These are phyloP conservation scores for Brachionus plicatilis DNA, from an alignment of 1,140 invertebrate genomes.

Conservation along the genomic window DNA sequence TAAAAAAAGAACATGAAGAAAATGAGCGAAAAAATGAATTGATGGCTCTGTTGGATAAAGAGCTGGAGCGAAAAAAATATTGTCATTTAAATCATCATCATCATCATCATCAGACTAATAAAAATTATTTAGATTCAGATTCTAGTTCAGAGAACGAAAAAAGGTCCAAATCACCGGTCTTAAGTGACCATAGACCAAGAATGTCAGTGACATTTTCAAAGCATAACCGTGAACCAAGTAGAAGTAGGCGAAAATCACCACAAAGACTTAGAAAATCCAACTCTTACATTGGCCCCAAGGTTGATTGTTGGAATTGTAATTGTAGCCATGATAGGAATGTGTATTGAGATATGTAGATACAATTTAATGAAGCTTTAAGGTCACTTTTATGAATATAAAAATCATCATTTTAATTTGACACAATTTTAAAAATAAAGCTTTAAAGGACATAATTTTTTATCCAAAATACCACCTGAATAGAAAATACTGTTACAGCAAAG, in stretches of 20 bases:
- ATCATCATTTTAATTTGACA: background rate
- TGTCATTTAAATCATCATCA: background rate
- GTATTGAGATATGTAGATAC: background rate
- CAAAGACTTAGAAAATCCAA: background rate
- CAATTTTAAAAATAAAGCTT: background rate
- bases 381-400: background rate
- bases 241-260: background rate
- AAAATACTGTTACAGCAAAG: too few relatives aligned
- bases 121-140: background rate
- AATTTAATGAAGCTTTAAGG: background rate
- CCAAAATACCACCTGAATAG: background rate
- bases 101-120: background rate
- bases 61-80: background rate
- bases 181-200: background rate
- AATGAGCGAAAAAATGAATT: background rate
- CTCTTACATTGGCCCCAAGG: background rate
- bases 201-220: background rate
- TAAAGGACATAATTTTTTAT: background rate
- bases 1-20: conserved; percentile 14
- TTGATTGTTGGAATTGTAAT: conserved; percentile 38
- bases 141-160: background rate
- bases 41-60: background rate
- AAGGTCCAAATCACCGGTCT: background rate
- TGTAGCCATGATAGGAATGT: conserved; percentile 4
- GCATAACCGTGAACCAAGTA: background rate